Evolutionary conservation across 2,888 invertebrate species (phyloP).

Genomic region (Acanthosepion lycidas): DNA sequence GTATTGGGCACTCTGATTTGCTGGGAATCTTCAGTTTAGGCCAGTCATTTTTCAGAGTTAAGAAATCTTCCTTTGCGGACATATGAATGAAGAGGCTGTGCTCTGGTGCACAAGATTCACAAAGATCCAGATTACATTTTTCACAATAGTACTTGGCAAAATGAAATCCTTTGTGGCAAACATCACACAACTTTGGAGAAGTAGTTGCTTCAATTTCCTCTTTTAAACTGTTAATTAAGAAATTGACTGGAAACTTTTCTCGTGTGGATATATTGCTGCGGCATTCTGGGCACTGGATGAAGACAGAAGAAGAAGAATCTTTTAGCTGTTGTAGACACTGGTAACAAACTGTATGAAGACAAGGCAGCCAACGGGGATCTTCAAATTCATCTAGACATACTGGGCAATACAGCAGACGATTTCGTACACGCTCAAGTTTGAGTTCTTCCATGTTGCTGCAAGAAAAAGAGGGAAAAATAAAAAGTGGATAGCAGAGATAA

Average conservation of each 20-base stretch:
- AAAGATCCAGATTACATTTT: not conserved
- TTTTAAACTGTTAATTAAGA: conserved; percentile 40
- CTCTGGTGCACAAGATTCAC: conserved; percentile 34
- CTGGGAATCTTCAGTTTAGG: not conserved
- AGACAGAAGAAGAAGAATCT: not conserved
- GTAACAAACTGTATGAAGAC: conserved; percentile 14
- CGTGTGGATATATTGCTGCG: not conserved
- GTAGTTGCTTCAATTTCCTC: conserved; percentile 14
- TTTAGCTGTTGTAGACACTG: conserved; percentile 4
- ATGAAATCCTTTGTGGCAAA: not conserved
- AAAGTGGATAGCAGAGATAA: not conserved
- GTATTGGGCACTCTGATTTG: conserved; percentile 47
- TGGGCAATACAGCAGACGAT: conserved; percentile 35
- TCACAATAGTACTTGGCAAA: not conserved
- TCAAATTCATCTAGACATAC: conserved; percentile 36
- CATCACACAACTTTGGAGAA: not conserved
- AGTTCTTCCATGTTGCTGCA: conserved; percentile 24
- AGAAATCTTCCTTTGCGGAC: not conserved
- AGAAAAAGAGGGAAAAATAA: not conserved
- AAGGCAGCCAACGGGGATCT: conserved; percentile 24
- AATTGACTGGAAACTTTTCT: conserved; percentile 36
- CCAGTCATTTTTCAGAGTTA: not conserved
- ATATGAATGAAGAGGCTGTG: not conserved
- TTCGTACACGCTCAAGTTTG: not conserved
- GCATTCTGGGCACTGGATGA: conserved; percentile 40